Conservation (phyloP, 1,140 invertebrate species). For the Thaumatotibia leucotreta region DNA sequence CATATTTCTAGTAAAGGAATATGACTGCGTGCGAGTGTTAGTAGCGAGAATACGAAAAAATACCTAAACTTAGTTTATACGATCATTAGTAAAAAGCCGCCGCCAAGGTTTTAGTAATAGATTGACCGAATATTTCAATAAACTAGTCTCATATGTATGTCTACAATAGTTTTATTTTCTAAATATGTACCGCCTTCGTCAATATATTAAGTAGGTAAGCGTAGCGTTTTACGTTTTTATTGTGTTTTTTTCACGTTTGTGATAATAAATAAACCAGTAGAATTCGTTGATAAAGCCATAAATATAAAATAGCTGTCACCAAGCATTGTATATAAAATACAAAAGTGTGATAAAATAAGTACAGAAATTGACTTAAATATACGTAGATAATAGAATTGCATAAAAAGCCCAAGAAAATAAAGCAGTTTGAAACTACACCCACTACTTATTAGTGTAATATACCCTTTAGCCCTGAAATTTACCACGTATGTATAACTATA, state of each 20-base stretch:
- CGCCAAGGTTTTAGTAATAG: not conserved
- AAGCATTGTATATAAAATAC: constrained; percentile 21
- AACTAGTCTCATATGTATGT: constrained; percentile 70
- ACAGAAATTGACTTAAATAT: not conserved
- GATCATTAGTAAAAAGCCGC: not conserved
- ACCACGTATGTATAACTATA: no score
- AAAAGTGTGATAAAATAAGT: not conserved
- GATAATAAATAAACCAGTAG: no score
- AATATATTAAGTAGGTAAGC: not conserved
- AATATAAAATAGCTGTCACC: constrained; percentile 11
- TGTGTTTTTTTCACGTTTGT: no score
- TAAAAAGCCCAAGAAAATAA: not conserved
- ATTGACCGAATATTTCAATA: constrained; percentile 57
- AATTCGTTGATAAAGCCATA: not conserved
- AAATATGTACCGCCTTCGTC: not conserved
- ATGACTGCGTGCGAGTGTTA: constrained; percentile 39
- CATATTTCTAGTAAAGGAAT: constrained; percentile 66
- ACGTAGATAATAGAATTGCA: not conserved
- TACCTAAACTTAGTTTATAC: not conserved
- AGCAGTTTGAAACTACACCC: constrained; percentile 1
- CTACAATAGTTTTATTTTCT: constrained; percentile 15
- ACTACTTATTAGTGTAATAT: no score
- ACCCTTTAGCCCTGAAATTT: no score
- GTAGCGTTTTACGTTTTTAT: no score
- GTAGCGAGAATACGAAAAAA: constrained; percentile 5